Percentiles rank a stretch among this genome's conserved stretches.
These are phyloP conservation scores for Callyntrura guangdongensis DNA, from an alignment of 2,888 invertebrate species.

Conservation along the genomic window DNA sequence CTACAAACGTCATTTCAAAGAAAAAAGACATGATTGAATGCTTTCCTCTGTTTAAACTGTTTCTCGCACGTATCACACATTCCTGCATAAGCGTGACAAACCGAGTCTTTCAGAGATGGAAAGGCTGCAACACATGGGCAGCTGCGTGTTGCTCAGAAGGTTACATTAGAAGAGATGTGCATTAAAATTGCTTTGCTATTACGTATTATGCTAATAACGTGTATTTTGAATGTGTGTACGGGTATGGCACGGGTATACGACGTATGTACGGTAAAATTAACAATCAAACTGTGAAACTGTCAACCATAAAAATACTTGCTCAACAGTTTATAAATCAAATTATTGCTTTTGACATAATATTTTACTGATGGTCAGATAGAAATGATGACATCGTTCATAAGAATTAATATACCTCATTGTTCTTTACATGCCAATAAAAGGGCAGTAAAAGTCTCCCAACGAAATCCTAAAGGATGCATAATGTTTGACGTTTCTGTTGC, in stretches of 20 bases:
- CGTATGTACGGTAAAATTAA: constrained; percentile 23
- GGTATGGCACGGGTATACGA: neutral
- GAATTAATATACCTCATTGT: constrained; percentile 63
- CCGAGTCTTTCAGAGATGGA: neutral
- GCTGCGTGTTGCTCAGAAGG: neutral
- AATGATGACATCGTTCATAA: constrained; percentile 54
- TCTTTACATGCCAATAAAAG: constrained; percentile 67
- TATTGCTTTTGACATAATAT: constrained; percentile 56
- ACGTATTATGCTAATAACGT: neutral
- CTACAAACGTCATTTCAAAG: constrained; percentile 34
- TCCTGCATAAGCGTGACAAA: constrained; percentile 17
- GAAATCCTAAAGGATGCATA: constrained; percentile 53
- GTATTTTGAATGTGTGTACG: neutral
- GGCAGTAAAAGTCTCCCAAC: constrained; percentile 58
- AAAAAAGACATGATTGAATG: constrained; percentile 56
- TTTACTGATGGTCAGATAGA: constrained; percentile 47
- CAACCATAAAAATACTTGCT: constrained; percentile 70
- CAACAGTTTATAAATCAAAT: constrained; percentile 71
- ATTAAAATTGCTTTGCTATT: neutral
- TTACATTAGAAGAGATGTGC: neutral
- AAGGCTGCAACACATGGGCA: neutral
- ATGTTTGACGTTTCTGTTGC: constrained; percentile 31
- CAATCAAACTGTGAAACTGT: constrained; percentile 68
- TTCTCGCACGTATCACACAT: constrained; percentile 3
- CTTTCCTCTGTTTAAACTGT: constrained; percentile 40